Evolutionary conservation across 1,140 invertebrate species (phyloP).

Genomic region (Drosophila insularis): DNA sequence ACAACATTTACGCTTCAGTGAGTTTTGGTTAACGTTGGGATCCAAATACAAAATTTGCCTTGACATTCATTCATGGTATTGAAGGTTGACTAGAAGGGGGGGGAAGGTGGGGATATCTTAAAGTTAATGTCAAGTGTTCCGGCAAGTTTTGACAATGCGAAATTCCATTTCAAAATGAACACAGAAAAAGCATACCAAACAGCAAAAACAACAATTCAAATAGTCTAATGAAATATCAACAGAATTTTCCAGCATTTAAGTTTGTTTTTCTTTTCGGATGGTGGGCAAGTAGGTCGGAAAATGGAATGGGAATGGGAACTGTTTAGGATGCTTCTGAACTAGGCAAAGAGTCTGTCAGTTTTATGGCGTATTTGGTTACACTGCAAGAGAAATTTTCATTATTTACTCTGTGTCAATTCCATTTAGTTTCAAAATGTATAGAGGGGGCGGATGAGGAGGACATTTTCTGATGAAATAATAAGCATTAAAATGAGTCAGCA

Average conservation of each 20-base stretch:
- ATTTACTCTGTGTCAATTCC: constrained; percentile 1
- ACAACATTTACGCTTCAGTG: constrained; percentile 17
- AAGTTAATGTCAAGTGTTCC: constrained; percentile 4
- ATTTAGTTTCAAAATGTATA: neutral
- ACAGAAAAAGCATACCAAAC: constrained; percentile 24
- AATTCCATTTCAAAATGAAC: constrained; percentile 1
- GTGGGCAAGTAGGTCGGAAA: neutral
- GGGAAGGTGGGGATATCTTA: too few species aligned
- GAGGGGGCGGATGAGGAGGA: neutral
- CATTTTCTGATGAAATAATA: neutral
- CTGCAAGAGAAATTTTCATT: constrained; percentile 5
- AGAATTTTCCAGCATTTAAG: constrained; percentile 22
- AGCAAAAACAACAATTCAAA: constrained; percentile 55
- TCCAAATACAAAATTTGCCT: neutral
- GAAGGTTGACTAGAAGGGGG: too few species aligned
- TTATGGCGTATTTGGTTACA: constrained; percentile 1
- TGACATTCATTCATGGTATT: neutral
- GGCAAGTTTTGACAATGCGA: neutral
- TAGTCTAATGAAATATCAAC: constrained; percentile 62
- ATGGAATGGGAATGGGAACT: too few species aligned
- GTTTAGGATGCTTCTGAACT: too few species aligned
- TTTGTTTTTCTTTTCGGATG: neutral
- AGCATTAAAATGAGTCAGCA: neutral
- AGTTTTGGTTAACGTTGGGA: constrained; percentile 31
- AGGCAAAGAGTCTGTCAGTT: neutral